Evolutionary conservation across 30 jellyfish, hydroid and myxozoan species (phyloP).

Genomic region (Rhopilema esculentum): DNA sequence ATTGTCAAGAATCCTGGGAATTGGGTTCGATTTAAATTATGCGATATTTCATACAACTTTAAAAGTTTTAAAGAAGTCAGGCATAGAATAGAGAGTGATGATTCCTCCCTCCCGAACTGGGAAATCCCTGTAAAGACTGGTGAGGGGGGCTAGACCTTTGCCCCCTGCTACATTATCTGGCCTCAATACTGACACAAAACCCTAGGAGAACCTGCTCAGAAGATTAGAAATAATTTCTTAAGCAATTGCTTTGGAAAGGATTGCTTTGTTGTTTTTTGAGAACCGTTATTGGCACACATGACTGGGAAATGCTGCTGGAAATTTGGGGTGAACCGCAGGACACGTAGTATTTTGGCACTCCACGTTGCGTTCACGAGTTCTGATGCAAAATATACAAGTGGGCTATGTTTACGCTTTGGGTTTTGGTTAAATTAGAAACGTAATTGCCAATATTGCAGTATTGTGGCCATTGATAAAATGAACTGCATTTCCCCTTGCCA

Average conservation of each 20-base stretch:
- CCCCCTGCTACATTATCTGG: no score
- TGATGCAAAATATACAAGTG: background rate
- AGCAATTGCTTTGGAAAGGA: background rate
- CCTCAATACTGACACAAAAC: no score
- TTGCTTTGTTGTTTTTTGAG: background rate
- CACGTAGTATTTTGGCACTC: background rate
- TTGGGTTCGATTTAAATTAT: no score
- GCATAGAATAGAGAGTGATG: no score
- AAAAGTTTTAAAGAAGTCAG: no score
- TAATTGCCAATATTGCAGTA: constrained; percentile 1
- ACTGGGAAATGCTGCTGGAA: background rate
- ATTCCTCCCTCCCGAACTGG: no score
- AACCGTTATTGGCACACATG: background rate
- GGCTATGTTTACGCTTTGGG: background rate
- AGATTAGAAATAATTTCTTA: no score
- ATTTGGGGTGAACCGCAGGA: background rate
- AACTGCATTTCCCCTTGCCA: constrained; percentile 10
- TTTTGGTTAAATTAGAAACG: background rate
- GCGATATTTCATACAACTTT: no score
- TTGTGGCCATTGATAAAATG: background rate
- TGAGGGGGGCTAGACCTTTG: no score
- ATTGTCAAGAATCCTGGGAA: no score
- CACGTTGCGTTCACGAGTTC: background rate
- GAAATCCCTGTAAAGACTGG: no score
- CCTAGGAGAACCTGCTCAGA: no score